phyloP scores from a whole-genome alignment of 1,140 invertebrate species.

The Cherax quadricarinatus region DNA sequence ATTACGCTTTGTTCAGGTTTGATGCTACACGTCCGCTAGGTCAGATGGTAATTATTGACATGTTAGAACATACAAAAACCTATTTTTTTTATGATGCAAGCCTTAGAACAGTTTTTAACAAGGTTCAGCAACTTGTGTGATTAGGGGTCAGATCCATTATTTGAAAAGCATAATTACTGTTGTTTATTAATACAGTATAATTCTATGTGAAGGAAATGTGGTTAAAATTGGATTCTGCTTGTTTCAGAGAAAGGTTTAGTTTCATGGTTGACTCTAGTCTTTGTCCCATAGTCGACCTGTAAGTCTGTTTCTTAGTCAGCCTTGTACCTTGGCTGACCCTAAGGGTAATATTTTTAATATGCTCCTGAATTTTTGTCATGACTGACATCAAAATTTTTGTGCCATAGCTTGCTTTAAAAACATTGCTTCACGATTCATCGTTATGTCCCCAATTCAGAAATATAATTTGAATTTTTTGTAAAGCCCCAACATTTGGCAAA shows the following conservation, averaged over 20 bases:
- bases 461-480: background rate
- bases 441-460: background rate
- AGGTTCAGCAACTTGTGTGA: background rate
- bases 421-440: background rate
- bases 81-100: background rate
- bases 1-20: background rate
- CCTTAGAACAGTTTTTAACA: background rate
- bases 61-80: background rate
- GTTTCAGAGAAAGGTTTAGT: background rate
- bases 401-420: background rate
- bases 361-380: background rate
- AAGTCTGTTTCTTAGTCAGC: background rate
- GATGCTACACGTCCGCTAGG: background rate
- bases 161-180: background rate
- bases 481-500: background rate
- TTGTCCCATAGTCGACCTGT: background rate
- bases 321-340: background rate
- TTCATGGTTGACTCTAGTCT: background rate
- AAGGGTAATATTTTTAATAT: background rate
- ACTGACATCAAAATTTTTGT: background rate
- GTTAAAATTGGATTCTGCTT: background rate
- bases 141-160: background rate
- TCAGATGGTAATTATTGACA: background rate
- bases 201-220: background rate
- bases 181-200: background rate